Percentiles rank a stretch among this genome's conserved stretches.
Conservation (phyloP, 2,113 vertebrate species). For the Pyrgilauda ruficollis region DNA sequence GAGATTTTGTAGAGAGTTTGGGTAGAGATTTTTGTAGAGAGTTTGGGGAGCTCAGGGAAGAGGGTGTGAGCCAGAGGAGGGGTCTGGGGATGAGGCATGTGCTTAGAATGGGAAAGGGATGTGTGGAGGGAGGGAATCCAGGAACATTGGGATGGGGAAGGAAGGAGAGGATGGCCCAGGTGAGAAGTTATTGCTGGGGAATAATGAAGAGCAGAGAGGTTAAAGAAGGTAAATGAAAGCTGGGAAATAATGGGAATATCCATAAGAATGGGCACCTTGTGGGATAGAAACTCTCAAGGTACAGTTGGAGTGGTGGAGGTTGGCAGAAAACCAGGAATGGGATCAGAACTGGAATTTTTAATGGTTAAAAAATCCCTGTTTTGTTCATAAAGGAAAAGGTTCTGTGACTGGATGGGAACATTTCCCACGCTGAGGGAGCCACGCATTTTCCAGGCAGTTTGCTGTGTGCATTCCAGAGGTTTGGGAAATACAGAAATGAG, state of each 20-base stretch:
- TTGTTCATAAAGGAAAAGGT: neutral
- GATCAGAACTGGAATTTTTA: neutral
- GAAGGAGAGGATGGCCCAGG: neutral
- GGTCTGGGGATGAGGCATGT: neutral
- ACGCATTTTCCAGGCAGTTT: neutral
- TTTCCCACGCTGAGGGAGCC: neutral
- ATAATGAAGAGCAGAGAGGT: rapidly evolving
- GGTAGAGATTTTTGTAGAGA: neutral
- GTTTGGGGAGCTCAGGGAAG: neutral
- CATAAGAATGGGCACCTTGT: too few species aligned
- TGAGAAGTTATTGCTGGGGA: neutral
- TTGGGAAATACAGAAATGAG: neutral
- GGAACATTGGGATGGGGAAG: neutral
- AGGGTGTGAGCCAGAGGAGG: neutral
- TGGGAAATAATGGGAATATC: neutral
- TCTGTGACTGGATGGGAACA: neutral
- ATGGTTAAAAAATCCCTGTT: neutral
- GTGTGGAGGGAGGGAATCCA: neutral
- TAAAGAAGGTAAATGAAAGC: neutral
- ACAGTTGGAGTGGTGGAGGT: neutral
- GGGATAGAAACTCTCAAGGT: neutral
- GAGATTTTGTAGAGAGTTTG: too few species aligned
- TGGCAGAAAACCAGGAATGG: neutral
- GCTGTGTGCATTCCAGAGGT: neutral
- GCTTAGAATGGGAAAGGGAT: neutral